phyloP scores from a whole-genome alignment of 2,888 invertebrate genomes.

The Keiferia lycopersicella region DNA sequence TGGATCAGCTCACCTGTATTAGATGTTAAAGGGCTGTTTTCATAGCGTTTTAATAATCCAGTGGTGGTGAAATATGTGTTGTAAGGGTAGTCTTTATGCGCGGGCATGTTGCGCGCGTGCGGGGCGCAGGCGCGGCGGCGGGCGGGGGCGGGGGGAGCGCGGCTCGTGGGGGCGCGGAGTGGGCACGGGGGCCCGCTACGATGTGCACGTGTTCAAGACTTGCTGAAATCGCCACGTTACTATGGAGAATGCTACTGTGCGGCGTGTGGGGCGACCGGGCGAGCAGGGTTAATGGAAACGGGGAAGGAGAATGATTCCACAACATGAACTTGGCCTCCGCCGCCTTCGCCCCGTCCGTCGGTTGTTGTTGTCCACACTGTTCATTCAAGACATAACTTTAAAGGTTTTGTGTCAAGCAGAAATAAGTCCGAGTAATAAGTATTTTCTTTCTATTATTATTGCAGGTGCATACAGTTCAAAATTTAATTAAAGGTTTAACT shows the following conservation, averaged over 20 bases:
- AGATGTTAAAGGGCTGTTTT: slow-evolving; percentile 51
- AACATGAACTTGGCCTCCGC: slow-evolving; percentile 8
- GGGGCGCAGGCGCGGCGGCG: slow-evolving; percentile 35
- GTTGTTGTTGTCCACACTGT: neutral
- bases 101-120: slow-evolving; percentile 57
- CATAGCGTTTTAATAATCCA: slow-evolving; percentile 65
- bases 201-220: slow-evolving; percentile 23
- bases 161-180: slow-evolving; percentile 18
- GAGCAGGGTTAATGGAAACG: slow-evolving; percentile 10
- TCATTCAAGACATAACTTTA: neutral
- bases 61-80: slow-evolving; percentile 62
- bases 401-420: neutral
- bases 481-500: too few species aligned
- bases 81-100: slow-evolving; percentile 59
- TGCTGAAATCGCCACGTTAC: slow-evolving; percentile 24
- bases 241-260: slow-evolving; percentile 28
- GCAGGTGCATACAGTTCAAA: too few species aligned
- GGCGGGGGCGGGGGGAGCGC: slow-evolving; percentile 33
- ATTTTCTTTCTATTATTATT: too few species aligned
- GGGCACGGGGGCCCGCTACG: slow-evolving; percentile 16
- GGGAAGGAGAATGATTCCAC: neutral
- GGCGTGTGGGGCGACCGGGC: slow-evolving; percentile 30
- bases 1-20: slow-evolving; percentile 60
- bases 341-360: neutral
- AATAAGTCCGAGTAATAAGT: too few species aligned